Evolutionary conservation across 2,113 vertebrate species (phyloP).

Genomic region (Oxygymnocypris stewartii): DNA sequence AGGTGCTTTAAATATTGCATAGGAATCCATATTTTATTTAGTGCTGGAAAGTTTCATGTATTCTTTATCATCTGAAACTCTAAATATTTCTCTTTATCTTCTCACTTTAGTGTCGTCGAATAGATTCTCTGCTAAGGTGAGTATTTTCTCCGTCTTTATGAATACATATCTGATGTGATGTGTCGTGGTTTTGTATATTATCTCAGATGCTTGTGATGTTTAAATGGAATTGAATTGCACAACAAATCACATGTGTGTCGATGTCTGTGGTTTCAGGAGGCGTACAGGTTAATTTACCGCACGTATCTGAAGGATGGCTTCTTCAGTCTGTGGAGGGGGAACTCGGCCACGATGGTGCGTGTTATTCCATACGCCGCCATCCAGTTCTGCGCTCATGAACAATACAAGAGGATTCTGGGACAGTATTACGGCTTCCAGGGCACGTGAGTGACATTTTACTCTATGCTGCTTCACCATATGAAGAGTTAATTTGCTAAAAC

Average conservation of each 20-base stretch:
- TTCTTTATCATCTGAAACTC: not conserved
- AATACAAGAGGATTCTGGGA: slow-evolving; percentile 91
- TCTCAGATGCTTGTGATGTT: not conserved
- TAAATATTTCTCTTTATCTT: slow-evolving; percentile 45
- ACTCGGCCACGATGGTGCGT: slow-evolving; percentile 97
- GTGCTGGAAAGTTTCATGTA: slow-evolving; percentile 8
- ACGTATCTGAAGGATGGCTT: slow-evolving; percentile 93
- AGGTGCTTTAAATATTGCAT: not conserved
- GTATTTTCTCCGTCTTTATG: slow-evolving; percentile 45
- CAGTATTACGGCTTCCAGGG: slow-evolving; percentile 88
- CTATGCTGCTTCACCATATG: not conserved
- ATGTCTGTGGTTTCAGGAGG: slow-evolving; percentile 77
- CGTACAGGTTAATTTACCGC: slow-evolving; percentile 89
- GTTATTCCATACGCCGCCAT: slow-evolving; percentile 96
- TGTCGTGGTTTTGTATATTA: not conserved
- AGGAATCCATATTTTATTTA: not conserved
- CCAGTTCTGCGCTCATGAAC: slow-evolving; percentile 95
- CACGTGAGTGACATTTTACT: slow-evolving; percentile 77
- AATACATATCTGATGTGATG: not conserved
- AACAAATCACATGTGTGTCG: no score
- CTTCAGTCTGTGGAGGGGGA: slow-evolving; percentile 93
- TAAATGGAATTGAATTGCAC: no score
- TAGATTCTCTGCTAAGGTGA: slow-evolving; percentile 97
- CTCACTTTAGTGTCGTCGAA: slow-evolving; percentile 90
- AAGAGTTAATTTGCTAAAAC: no score